These are phyloP conservation scores for Daubentonia madagascariensis DNA, from an alignment of 2,113 vertebrate genomes.

Conservation along the genomic window DNA sequence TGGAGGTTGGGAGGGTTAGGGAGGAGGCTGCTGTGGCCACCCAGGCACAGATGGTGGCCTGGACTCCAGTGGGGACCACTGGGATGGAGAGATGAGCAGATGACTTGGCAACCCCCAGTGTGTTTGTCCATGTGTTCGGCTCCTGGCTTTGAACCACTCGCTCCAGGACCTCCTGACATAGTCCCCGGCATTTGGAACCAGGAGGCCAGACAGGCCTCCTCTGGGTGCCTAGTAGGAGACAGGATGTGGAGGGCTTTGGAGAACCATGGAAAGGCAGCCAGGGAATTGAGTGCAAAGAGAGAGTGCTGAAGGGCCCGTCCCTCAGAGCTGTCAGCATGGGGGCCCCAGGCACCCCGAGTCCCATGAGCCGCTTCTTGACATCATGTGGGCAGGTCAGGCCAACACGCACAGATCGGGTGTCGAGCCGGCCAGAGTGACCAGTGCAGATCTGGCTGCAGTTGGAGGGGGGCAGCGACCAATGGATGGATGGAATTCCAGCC, in stretches of 20 bases:
- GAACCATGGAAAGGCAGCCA: neutral
- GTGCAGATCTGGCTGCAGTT: conserved; percentile 60
- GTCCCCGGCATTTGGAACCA: neutral
- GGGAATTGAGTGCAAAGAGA: neutral
- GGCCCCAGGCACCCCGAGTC: conserved; percentile 53
- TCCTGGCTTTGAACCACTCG: neutral
- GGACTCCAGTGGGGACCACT: accelerated
- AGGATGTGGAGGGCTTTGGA: neutral
- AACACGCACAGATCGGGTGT: conserved; percentile 50
- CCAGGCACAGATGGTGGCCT: accelerated
- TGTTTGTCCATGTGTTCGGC: neutral
- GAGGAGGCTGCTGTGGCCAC: neutral
- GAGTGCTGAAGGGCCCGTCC: neutral
- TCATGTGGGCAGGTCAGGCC: conserved; percentile 69
- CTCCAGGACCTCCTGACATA: accelerated
- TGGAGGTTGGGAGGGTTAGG: neutral
- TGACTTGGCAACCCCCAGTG: accelerated
- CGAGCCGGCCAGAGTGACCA: conserved; percentile 71
- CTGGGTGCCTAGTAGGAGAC: neutral
- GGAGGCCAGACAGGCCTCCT: neutral
- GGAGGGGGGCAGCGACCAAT: neutral
- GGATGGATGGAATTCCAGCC: conserved; percentile 16
- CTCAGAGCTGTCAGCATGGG: conserved; percentile 32
- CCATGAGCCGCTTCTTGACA: conserved; percentile 60
- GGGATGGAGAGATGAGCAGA: neutral